Base-by-base conservation (phyloP, 2,797 vertebrate species). In the Rhynchotus rufescens region DNA sequence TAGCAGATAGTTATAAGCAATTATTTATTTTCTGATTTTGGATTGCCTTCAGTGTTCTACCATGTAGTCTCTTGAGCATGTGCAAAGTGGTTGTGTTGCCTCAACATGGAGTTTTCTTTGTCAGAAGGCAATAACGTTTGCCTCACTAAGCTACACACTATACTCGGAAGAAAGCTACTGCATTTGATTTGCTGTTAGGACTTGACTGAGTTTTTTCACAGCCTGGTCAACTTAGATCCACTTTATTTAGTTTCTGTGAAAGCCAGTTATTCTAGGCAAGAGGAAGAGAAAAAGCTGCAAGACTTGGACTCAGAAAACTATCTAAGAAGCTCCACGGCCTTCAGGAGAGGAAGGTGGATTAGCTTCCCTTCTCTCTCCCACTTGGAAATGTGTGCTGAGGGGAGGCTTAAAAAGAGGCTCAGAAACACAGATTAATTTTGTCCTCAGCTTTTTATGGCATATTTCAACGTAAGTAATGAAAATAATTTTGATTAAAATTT, bases 91-190 rank as follows among this genome's bases (percentile, higher is more conserved):
- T 34, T 80, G 10, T 62, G 92, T 86, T 83, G 22, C 82, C 25
- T 68, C 51, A 84, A 95, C 83, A 88, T 25, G 20, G 65, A 72
- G 4, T 74, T 89, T 80, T 11, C 54, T 85, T 64, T 85, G 51
- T 60, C 64, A 92, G 74, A 78, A 89, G 47, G 64, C 76, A 56
- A 38, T 91, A 94, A 93, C 77, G 62, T 93, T 71, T 92, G 80
- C 64, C 86, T 85, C 76, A 54, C 51, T 61, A 83, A 83, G 38
- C 22, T 42, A 73, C 6, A 73, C 6, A 1, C 74, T 36, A 45
- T 25, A 34, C 15, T 64, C 76, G 12, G 4, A 3, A 28, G 73
- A 57, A n/a, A 5, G 8, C 2, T 51, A 1, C 76, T 81, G 83
- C 4, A 66, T 56, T 86, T 80, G 26, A 12, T 73, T 89, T 93